These are phyloP conservation scores for Helleia helle DNA, from an alignment of 2,888 invertebrate species.

Conservation along the genomic window DNA sequence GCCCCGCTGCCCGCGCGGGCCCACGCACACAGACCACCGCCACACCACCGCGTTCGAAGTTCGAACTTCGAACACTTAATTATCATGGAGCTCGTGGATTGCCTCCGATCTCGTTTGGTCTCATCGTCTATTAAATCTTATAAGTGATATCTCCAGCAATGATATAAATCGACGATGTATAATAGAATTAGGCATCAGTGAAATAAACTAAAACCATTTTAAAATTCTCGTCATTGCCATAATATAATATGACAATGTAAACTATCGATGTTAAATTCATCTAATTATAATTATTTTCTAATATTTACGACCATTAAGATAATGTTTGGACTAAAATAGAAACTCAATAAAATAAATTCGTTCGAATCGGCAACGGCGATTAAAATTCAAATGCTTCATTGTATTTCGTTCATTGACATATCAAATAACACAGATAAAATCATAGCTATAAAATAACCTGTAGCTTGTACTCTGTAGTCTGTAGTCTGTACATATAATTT, in stretches of 20 bases:
- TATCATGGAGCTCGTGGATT: slow-evolving; percentile 63
- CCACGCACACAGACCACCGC: slow-evolving; percentile 48
- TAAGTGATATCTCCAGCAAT: slow-evolving; percentile 61
- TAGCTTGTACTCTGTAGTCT: too few species aligned
- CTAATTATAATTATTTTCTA: too few species aligned
- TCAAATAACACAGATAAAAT: slow-evolving; percentile 18
- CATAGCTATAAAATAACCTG: slow-evolving; percentile 17
- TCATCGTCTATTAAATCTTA: slow-evolving; percentile 60
- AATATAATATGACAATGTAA: too few species aligned
- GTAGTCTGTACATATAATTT: too few species aligned
- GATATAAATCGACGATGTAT: slow-evolving; percentile 46
- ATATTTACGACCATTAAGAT: too few species aligned
- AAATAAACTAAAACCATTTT: too few species aligned
- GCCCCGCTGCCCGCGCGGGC: slow-evolving; percentile 32
- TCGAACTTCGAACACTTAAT: slow-evolving; percentile 61
- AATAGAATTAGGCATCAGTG: too few species aligned
- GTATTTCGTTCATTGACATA: slow-evolving; percentile 17
- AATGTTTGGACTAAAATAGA: not conserved
- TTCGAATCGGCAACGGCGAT: slow-evolving; percentile 13
- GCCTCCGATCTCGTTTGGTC: slow-evolving; percentile 54
- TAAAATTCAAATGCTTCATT: slow-evolving; percentile 21
- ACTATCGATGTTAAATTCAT: too few species aligned
- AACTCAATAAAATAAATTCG: slow-evolving; percentile 13
- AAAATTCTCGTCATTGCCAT: too few species aligned
- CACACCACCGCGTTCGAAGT: too few species aligned